phyloP scores from a whole-genome alignment of 37 sponge, comb jelly and placozoan species.

The Spongilla lacustris region DNA sequence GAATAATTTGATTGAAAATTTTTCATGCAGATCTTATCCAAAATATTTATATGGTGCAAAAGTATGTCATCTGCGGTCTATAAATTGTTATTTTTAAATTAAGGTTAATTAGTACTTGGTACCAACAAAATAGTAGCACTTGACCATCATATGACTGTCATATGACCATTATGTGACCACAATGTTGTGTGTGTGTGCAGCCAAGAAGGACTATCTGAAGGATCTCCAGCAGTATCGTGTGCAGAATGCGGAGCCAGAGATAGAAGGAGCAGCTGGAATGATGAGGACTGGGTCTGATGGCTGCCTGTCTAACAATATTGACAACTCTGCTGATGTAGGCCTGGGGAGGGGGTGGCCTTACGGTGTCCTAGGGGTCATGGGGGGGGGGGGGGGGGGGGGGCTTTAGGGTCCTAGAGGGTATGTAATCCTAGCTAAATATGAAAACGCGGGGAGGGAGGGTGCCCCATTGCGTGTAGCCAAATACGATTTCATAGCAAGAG shows the following conservation, averaged over 20 bases:
- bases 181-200: constrained; percentile 16
- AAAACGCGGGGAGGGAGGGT: too few relatives aligned
- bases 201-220: constrained; percentile 48
- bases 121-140: too few relatives aligned
- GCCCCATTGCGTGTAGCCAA: too few relatives aligned
- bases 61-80: too few relatives aligned
- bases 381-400: not conserved
- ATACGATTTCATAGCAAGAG: too few relatives aligned
- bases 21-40: too few relatives aligned
- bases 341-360: not conserved
- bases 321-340: not conserved
- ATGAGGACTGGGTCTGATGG: constrained; percentile 58
- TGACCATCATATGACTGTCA: not conserved
- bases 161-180: not conserved
- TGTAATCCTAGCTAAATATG: too few relatives aligned
- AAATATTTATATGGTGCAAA: too few relatives aligned
- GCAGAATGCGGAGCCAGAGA: constrained; percentile 44
- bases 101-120: too few relatives aligned
- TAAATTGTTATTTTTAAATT: too few relatives aligned
- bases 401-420: too few relatives aligned
- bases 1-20: too few relatives aligned
- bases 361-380: not conserved
- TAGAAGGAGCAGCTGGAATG: constrained; percentile 56
- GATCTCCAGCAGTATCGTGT: constrained; percentile 40
- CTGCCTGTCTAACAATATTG: constrained; percentile 14